Evolutionary conservation across 2,113 vertebrate genomes (phyloP).

Genomic region (Paratilapia polleni): DNA sequence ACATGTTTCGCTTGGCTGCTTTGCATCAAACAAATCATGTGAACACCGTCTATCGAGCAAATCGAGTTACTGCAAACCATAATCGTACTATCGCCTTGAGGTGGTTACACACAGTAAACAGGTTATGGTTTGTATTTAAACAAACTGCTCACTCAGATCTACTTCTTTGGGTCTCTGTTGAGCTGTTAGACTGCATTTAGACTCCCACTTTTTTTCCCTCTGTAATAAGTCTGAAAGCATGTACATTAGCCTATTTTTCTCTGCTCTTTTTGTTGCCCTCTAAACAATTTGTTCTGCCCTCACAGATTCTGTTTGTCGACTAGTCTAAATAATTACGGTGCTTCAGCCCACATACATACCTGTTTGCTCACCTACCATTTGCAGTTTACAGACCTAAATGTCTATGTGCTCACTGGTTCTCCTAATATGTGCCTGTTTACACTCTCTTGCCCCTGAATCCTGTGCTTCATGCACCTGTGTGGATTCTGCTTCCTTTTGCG

Average conservation of each 20-base stretch:
- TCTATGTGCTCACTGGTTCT: constrained; percentile 26
- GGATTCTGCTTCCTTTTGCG: constrained; percentile 43
- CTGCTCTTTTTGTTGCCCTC: constrained; percentile 24
- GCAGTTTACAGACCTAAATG: constrained; percentile 45
- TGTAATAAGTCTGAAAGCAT: constrained; percentile 20
- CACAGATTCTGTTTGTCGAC: constrained; percentile 32
- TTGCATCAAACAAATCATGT: constrained; percentile 42
- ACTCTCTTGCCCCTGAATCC: constrained; percentile 20
- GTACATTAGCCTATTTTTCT: constrained; percentile 35
- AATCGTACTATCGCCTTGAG: constrained; percentile 27
- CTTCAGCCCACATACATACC: constrained; percentile 38
- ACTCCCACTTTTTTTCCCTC: neutral
- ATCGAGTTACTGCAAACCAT: constrained; percentile 33
- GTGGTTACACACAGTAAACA: constrained; percentile 28
- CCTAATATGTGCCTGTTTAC: constrained; percentile 53
- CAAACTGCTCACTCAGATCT: constrained; percentile 6
- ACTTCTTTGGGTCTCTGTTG: neutral
- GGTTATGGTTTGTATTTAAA: constrained; percentile 36
- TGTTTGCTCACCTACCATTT: constrained; percentile 43
- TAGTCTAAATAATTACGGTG: constrained; percentile 52
- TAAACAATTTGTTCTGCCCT: constrained; percentile 40
- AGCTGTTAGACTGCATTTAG: constrained; percentile 19
- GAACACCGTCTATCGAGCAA: constrained; percentile 3
- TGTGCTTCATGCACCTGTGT: constrained; percentile 45
- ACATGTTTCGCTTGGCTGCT: constrained; percentile 13